Evolutionary conservation across 2,797 vertebrate species (phyloP).

Genomic region (Ara ararauna): DNA sequence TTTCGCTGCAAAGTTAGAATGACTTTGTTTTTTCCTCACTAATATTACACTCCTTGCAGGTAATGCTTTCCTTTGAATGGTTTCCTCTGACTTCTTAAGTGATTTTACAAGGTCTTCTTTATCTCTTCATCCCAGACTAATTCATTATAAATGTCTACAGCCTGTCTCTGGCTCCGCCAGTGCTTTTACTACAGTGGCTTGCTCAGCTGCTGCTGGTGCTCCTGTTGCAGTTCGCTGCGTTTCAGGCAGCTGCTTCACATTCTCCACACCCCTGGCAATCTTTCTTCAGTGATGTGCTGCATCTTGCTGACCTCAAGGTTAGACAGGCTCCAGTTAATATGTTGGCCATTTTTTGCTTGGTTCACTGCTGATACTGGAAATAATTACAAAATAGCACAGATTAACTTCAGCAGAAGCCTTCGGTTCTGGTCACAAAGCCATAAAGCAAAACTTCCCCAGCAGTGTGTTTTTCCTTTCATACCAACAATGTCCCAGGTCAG

Average conservation of each 20-base stretch:
- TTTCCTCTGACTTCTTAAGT: neutral
- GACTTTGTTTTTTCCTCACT: neutral
- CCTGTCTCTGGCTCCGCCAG: neutral
- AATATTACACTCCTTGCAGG: neutral
- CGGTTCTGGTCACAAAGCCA: neutral
- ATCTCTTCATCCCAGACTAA: slow-evolving; percentile 4
- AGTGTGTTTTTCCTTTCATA: neutral
- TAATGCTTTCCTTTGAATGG: neutral
- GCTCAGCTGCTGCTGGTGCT: neutral
- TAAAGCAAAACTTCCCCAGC: neutral
- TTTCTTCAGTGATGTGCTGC: neutral
- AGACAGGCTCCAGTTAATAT: neutral
- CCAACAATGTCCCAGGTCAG: neutral
- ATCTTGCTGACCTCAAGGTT: neutral
- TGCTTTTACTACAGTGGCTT: neutral
- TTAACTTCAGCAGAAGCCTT: neutral
- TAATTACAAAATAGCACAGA: neutral
- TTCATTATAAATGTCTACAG: neutral
- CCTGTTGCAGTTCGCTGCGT: neutral
- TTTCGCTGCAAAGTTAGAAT: neutral
- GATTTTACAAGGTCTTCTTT: slow-evolving; percentile 8
- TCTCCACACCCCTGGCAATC: neutral
- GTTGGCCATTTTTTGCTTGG: neutral
- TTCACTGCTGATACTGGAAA: neutral
- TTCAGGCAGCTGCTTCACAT: neutral